Conservation (phyloP, 2,797 vertebrate species). For the Alcedo quadribrachys region DNA sequence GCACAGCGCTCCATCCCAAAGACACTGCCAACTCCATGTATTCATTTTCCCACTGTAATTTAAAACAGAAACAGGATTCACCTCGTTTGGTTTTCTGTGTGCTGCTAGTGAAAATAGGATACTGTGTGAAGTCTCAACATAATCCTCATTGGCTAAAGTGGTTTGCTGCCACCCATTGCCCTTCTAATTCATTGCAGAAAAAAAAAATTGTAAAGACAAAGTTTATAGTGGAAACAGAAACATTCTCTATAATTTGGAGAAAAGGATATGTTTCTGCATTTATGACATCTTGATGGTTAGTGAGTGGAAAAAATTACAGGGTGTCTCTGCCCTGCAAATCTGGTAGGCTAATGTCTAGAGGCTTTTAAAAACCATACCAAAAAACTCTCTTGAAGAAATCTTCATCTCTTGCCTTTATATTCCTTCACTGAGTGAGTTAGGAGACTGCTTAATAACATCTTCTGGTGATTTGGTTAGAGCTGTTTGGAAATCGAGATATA, state of each 20-base stretch:
- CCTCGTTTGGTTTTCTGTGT: constrained; percentile 18
- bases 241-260: constrained; percentile 55
- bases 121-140: background rate
- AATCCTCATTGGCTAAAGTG: constrained; percentile 42
- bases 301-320: constrained; percentile 46
- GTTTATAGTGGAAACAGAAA: constrained; percentile 43
- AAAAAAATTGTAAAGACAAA: constrained; percentile 19
- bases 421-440: background rate
- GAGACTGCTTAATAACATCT: background rate
- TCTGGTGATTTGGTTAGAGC: background rate
- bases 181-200: constrained; percentile 55
- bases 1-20: background rate
- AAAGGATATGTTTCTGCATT: constrained; percentile 50
- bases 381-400: constrained; percentile 17
- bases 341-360: constrained; percentile 34
- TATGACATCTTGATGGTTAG: constrained; percentile 37
- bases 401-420: background rate
- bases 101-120: constrained; percentile 39
- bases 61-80: constrained; percentile 55
- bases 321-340: constrained; percentile 1
- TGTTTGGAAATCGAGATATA: background rate
- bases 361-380: background rate
- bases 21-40: constrained; percentile 24
- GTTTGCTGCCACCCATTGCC: constrained; percentile 57
- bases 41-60: constrained; percentile 58